Evolutionary conservation across 1,140 invertebrate genomes (phyloP).

Genomic region (Papilio machaon): DNA sequence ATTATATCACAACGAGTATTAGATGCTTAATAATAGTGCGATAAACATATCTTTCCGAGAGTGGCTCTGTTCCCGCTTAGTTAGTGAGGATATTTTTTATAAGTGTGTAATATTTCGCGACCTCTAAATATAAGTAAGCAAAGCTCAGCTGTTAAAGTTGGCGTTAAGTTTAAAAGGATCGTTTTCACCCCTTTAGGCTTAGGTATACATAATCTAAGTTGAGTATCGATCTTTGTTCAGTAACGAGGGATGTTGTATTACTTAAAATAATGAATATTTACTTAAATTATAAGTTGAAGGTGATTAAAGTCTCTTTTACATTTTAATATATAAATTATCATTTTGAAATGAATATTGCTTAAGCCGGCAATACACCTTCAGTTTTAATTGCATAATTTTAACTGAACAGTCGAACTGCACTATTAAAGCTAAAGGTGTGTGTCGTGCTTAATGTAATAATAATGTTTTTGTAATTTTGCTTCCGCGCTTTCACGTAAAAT

Average conservation of each 20-base stretch:
- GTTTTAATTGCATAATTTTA: too few relatives aligned
- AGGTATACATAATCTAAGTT: slow-evolving; percentile 48
- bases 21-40: too few relatives aligned
- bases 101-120: background rate
- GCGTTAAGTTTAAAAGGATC: slow-evolving; percentile 49
- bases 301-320: background rate
- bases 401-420: too few relatives aligned
- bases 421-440: too few relatives aligned
- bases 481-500: too few relatives aligned
- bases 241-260: slow-evolving; percentile 38
- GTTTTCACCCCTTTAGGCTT: slow-evolving; percentile 38
- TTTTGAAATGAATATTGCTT: background rate
- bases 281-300: slow-evolving; percentile 39
- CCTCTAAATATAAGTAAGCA: slow-evolving; percentile 37
- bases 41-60: too few relatives aligned
- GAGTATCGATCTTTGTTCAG: slow-evolving; percentile 45
- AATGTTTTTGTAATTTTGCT: too few relatives aligned
- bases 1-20: too few relatives aligned
- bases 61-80: too few relatives aligned
- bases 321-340: background rate
- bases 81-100: background rate
- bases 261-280: slow-evolving; percentile 44
- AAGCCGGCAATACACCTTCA: too few relatives aligned
- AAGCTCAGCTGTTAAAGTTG: slow-evolving; percentile 35
- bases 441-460: too few relatives aligned